Conservation (phyloP, 23 tunicate genomes). For the Trididemnum clinides region DNA sequence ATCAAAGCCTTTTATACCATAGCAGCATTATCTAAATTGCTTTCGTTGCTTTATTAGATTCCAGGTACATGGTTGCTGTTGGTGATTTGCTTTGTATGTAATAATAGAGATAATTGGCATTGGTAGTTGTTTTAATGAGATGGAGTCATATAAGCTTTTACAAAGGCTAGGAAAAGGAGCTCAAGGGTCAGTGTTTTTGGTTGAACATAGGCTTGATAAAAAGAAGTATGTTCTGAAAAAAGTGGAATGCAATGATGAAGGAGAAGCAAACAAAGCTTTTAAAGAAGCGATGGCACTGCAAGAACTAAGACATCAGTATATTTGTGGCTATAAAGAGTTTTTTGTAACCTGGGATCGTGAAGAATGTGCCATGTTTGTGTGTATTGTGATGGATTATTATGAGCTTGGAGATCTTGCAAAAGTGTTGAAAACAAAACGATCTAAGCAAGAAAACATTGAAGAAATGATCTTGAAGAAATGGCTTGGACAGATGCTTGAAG, state of each 20-base stretch:
- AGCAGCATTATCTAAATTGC: too few relatives aligned
- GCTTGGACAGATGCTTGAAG: constrained; percentile 96
- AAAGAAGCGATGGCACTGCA: constrained; percentile 99
- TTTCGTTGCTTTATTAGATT: too few relatives aligned
- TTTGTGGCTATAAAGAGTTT: constrained; percentile 96
- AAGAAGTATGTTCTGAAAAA: constrained; percentile 87
- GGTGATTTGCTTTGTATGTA: too few relatives aligned
- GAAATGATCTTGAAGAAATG: constrained; percentile 82
- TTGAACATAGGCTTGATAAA: constrained; percentile 72
- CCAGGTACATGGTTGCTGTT: too few relatives aligned
- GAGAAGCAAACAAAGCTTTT: constrained; percentile 98
- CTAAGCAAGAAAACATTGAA: constrained; percentile 85
- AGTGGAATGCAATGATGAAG: constrained; percentile 99
- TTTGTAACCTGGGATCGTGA: constrained; percentile 99
- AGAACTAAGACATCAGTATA: constrained; percentile 81
- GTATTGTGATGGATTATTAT: constrained; percentile 98
- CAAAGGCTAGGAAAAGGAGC: constrained; percentile 98
- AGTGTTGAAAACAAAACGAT: constrained; percentile 87
- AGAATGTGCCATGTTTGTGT: constrained; percentile 98
- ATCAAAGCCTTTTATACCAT: too few relatives aligned
- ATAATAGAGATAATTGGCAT: too few relatives aligned
- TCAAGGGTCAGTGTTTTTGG: constrained; percentile 98
- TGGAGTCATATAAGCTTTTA: constrained; percentile 59
- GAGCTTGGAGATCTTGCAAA: constrained; percentile 96
- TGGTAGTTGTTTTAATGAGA: background rate